Evolutionary conservation across 2,113 vertebrate species (phyloP).

Genomic region (Ornithorhynchus anatinus): DNA sequence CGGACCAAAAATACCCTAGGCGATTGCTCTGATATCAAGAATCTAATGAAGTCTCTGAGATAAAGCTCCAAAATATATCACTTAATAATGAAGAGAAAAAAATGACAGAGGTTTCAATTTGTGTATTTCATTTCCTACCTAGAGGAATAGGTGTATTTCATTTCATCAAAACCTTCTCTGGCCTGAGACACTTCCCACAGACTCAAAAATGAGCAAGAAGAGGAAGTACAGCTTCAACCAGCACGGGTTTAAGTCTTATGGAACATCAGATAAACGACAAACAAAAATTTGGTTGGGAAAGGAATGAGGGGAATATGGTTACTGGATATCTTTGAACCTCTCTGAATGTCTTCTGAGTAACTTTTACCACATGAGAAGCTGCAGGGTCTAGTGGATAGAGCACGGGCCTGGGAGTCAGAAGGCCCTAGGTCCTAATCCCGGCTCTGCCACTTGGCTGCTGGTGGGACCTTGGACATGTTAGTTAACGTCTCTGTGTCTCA

Average conservation of each 20-base stretch:
- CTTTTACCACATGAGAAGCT: too few species aligned
- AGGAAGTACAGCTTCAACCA: background rate
- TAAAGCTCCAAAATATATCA: too few species aligned
- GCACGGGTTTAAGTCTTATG: background rate
- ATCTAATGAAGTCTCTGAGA: too few species aligned
- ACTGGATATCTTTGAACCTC: background rate
- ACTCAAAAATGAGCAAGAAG: background rate
- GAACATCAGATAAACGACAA: background rate
- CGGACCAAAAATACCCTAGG: too few species aligned
- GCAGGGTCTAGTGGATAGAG: too few species aligned
- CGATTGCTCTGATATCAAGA: too few species aligned
- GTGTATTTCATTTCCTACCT: slow-evolving; percentile 13
- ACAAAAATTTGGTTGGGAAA: slow-evolving; percentile 1
- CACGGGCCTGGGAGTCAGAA: too few species aligned
- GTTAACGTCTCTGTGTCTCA: too few species aligned
- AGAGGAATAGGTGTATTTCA: slow-evolving; percentile 34
- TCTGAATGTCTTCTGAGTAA: too few species aligned
- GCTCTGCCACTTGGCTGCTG: too few species aligned
- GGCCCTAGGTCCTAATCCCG: too few species aligned
- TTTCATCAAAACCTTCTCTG: slow-evolving; percentile 11
- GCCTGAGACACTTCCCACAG: slow-evolving; percentile 2
- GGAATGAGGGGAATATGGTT: background rate
- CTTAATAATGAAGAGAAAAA: background rate
- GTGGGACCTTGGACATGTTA: too few species aligned
- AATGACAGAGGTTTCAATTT: background rate